Evolutionary conservation across 1,140 invertebrate species (phyloP).

Genomic region (Penaeus chinensis): DNA sequence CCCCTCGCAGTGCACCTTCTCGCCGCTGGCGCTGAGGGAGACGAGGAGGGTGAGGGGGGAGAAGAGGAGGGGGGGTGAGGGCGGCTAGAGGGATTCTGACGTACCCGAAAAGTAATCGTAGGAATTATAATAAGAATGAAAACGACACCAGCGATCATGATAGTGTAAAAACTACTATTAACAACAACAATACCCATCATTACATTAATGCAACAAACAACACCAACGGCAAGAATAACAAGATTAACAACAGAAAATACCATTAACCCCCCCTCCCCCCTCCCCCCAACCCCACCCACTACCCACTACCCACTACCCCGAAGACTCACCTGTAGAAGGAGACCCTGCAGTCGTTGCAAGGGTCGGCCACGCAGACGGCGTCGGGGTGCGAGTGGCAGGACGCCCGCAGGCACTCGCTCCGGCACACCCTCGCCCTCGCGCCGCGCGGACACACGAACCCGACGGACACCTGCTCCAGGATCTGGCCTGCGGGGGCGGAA

Average conservation of each 20-base stretch:
- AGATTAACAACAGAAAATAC: too few relatives aligned
- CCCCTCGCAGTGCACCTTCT: slow-evolving; percentile 64
- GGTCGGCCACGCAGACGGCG: slow-evolving; percentile 69
- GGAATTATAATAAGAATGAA: too few relatives aligned
- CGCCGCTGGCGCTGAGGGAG: slow-evolving; percentile 60
- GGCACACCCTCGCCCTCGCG: slow-evolving; percentile 66
- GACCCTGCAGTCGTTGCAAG: slow-evolving; percentile 67
- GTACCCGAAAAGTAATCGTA: too few relatives aligned
- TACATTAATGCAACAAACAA: not conserved
- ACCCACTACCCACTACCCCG: not conserved
- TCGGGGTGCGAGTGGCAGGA: slow-evolving; percentile 67
- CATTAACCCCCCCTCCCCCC: not conserved
- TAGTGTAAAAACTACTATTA: too few relatives aligned
- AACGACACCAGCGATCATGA: too few relatives aligned
- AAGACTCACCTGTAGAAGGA: slow-evolving; percentile 65
- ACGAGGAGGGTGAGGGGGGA: not conserved
- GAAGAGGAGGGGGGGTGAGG: too few relatives aligned
- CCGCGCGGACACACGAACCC: slow-evolving; percentile 66
- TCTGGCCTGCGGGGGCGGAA: slow-evolving; percentile 62
- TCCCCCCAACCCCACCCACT: not conserved
- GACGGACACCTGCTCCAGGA: slow-evolving; percentile 65
- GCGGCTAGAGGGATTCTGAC: too few relatives aligned
- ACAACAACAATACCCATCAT: too few relatives aligned
- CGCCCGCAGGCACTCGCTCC: slow-evolving; percentile 67
- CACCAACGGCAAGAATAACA: not conserved